Base-by-base conservation (phyloP, 2,113 vertebrate genomes). In the Notothenia coriiceps region DNA sequence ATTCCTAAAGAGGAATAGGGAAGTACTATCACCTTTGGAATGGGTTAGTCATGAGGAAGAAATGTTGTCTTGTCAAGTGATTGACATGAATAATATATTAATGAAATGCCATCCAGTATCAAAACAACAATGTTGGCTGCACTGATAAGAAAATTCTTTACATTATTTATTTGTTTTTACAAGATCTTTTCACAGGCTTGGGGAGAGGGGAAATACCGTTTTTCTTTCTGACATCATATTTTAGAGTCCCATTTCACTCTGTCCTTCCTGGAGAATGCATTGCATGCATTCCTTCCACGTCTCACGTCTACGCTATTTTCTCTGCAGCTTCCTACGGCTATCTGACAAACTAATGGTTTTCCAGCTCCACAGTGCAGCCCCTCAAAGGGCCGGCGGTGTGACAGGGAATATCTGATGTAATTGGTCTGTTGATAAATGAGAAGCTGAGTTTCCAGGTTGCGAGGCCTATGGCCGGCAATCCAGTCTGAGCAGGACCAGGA, bases 401-500 rank as follows among this genome's bases (percentile, higher is more conserved):
- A 92, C 88, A 81, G 70, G 70, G 91, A 91, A 93, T 94, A 93
- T 94, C 93, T 93, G 87, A 93, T 93, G 91, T 88, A 92, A 93
- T 91, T 93, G 91, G 82, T 90, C 87, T 79, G 90, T 89, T 95
- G 95, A 96, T 95, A 94, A 96, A 95, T 94, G 95, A 95, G 93
- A 92, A 89, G 92, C 89, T 86, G 87, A 89, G 87, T 94, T 93
- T 94, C 91, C 90, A 93, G 91, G 93, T 94, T 93, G 93, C 88
- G 75, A 90, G 93, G 89, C 90, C 92, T 88, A 90, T 80, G 91
- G 92, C 85, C 86, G 35, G 52, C 86, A 86, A 77, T 91, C 94
- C 93, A 91, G 94, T 85, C 90, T 90, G 88, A 92, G 88, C 84
- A 60, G 87, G 94, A 91, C 93, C 94, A 94, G 93, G 88, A 91